Percentiles rank a stretch among this genome's conserved stretches.
Evolutionary conservation across 2,797 vertebrate genomes (phyloP).

Genomic region (Epinephelus malabaricus): DNA sequence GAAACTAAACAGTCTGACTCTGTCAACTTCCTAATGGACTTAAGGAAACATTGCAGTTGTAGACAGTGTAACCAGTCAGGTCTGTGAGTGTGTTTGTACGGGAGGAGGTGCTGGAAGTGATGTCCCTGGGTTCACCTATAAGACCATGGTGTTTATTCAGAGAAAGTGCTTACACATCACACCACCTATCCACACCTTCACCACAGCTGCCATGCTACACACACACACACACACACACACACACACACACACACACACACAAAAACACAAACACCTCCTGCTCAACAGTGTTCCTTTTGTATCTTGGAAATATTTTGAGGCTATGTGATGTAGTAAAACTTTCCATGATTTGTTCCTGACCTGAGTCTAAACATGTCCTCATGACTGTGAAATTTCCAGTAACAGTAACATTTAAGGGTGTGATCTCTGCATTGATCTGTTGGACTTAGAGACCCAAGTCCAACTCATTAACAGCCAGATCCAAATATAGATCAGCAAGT

Average conservation of each 20-base stretch:
- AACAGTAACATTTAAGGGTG: neutral
- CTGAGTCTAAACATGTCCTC: neutral
- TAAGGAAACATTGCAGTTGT: neutral
- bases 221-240: neutral
- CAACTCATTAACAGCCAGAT: neutral
- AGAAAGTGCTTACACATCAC: conserved; percentile 8
- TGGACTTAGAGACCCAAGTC: neutral
- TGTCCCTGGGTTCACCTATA: conserved; percentile 9
- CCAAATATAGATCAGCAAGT: accelerated
- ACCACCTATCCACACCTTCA: conserved; percentile 3
- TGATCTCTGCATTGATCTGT: neutral
- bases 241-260: conserved; percentile 7
- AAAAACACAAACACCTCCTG: conserved; percentile 2
- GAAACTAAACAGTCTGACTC: neutral
- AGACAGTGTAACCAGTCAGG: neutral
- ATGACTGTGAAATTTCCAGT: conserved; percentile 13
- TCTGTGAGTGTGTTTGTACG: neutral
- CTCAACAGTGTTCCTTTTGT: conserved; percentile 21
- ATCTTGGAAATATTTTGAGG: neutral
- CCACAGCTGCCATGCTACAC: neutral
- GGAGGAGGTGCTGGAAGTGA: conserved; percentile 2
- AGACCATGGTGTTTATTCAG: neutral
- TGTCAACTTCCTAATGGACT: neutral
- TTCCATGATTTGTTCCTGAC: conserved; percentile 33
- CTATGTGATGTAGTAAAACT: conserved; percentile 3